Percentiles rank a stretch among this genome's conserved stretches.
Conservation (phyloP, 2,113 vertebrate species). For the Notothenia coriiceps region DNA sequence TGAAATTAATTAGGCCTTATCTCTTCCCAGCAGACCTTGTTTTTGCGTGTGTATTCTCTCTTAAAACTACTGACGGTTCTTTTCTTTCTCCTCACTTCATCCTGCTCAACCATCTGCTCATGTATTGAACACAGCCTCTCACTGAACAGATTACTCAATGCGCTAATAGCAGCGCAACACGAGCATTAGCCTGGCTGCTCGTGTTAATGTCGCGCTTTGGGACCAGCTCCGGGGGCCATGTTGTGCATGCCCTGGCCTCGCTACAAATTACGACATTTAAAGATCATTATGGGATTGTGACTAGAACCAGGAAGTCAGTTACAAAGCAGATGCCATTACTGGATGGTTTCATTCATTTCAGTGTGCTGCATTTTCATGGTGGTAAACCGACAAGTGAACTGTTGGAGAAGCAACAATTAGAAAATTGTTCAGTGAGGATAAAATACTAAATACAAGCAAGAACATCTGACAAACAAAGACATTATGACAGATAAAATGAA, state of each 20-base stretch:
- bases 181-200: conserved; percentile 43
- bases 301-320: conserved; percentile 47
- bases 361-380: conserved; percentile 1
- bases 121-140: conserved; percentile 29
- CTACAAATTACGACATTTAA: conserved; percentile 70
- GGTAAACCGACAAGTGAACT: conserved; percentile 26
- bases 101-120: conserved; percentile 59
- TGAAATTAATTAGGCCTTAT: conserved; percentile 70
- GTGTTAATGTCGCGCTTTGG: conserved; percentile 66
- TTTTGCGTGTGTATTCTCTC: conserved; percentile 11
- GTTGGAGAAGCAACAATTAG: background rate
- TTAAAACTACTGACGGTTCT: conserved; percentile 50
- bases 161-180: conserved; percentile 51
- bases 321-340: conserved; percentile 47
- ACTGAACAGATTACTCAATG: conserved; percentile 51
- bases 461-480: conserved; percentile 32
- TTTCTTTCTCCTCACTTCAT: conserved; percentile 49
- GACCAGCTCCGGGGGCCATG: conserved; percentile 42
- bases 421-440: background rate
- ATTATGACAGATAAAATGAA: conserved; percentile 13
- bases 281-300: conserved; percentile 70
- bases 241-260: conserved; percentile 34
- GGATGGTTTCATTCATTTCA: conserved; percentile 42
- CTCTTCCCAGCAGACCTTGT: conserved; percentile 62
- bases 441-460: conserved; percentile 21